These are phyloP conservation scores for Acanthiza pusilla DNA, from an alignment of 2,797 vertebrate species.

Conservation along the genomic window DNA sequence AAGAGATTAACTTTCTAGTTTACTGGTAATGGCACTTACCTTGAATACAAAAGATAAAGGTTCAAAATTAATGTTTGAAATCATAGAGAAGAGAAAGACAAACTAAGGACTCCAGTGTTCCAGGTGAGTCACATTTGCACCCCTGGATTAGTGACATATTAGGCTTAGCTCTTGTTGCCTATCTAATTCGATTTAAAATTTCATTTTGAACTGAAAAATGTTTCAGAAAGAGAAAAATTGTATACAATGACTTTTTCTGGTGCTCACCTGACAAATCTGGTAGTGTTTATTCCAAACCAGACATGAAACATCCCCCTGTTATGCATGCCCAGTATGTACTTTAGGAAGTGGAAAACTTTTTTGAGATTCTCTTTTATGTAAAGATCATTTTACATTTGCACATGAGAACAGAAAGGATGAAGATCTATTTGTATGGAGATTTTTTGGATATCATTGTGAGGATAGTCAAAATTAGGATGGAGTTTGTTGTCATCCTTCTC, in stretches of 20 bases:
- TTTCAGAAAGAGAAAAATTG: neutral
- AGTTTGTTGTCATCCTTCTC: neutral
- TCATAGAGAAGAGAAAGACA: neutral
- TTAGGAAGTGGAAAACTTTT: neutral
- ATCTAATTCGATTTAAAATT: neutral
- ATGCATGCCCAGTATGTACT: neutral
- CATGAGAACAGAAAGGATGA: neutral
- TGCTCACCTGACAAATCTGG: neutral
- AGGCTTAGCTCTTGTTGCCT: neutral
- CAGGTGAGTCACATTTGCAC: neutral
- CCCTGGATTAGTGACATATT: rapidly evolving
- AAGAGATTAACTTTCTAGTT: neutral
- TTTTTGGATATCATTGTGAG: neutral
- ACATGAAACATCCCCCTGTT: rapidly evolving
- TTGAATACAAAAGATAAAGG: neutral
- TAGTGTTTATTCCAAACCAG: neutral
- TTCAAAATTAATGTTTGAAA: neutral
- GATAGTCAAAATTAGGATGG: neutral
- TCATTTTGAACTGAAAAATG: neutral
- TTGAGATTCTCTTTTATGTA: neutral
- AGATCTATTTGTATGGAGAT: too few species aligned
- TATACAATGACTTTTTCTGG: neutral
- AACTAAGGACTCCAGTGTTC: neutral
- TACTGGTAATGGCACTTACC: neutral
- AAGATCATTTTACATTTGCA: neutral